These are phyloP conservation scores for Perca schrenkii DNA, from an alignment of 2,113 vertebrate genomes.

Conservation along the genomic window DNA sequence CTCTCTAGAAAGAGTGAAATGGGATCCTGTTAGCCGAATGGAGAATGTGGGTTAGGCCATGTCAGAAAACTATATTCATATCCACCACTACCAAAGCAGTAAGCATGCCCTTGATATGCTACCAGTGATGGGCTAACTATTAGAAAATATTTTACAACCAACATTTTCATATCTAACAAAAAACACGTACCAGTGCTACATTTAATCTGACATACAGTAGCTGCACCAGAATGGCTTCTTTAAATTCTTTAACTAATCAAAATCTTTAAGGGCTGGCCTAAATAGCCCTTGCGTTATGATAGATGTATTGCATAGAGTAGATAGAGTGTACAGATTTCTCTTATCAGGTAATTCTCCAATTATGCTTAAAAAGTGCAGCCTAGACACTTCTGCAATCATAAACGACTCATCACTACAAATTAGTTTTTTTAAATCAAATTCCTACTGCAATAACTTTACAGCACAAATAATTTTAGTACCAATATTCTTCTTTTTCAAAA, in stretches of 20 bases:
- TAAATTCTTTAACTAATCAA: background rate
- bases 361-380: background rate
- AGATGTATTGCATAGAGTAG: background rate
- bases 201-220: background rate
- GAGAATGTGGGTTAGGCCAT: background rate
- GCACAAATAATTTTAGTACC: background rate
- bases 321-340: background rate
- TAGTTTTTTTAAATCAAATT: background rate
- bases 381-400: background rate
- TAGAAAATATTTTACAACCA: background rate
- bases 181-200: background rate
- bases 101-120: background rate
- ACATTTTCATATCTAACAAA: background rate
- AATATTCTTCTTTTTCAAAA: background rate
- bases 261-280: background rate
- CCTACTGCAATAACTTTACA: background rate
- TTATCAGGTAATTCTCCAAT: background rate
- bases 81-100: background rate
- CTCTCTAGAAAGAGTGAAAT: background rate
- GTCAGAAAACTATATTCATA: background rate
- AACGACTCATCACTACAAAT: background rate
- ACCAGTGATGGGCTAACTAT: background rate
- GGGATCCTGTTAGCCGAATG: background rate
- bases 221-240: background rate
- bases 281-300: background rate